Evolutionary conservation across 2,113 vertebrate genomes (phyloP), one percentile per base, ranked within the genome.

Genomic region (Spheniscus mendiculus): DNA sequence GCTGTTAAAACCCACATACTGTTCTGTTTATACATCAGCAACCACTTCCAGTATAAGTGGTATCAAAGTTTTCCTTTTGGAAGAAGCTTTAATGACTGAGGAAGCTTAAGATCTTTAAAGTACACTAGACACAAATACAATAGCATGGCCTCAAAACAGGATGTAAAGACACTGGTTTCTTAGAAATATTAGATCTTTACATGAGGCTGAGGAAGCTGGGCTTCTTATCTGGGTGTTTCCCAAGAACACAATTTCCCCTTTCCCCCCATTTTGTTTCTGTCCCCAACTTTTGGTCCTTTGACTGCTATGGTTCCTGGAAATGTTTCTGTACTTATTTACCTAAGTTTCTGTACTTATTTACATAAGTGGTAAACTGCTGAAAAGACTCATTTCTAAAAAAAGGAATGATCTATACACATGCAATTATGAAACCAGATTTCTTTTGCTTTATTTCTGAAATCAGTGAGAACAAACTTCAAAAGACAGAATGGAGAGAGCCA

Each of bases 181-280:
- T 81, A 89, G 47, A 95, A 95, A 74, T 67, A 93, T 10, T 34
- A 89, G 23, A 70, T 59, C 89, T 66, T 89, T 53, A 86, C 25
- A 67, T 6, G 36, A 92, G 42, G 52, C 30, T 61, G 62, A 95
- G 36, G 83, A 95, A 95, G 34, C 29, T 26, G 36, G 16, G 15
- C 58, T 94, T 84, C 77, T 95, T 88, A 93, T 83, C 82, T 93
- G 70, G 47, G 27, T 91, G 76, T 91, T 95, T 79, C 74, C 81
- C 40, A 62, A 67, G 45, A 83, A 85, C 44, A 82, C 32, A 34
- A 61, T 79, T 94, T 95, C 70, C 84, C 70, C n/a, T 78, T 61
- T 87, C 45, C 52, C 52, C 59, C 38, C 42, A 27, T 53, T 90
- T 78, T 71, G 61, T 69, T 91, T 89, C 47, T 93, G 36, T 45